Base-by-base conservation (phyloP, 2,888 invertebrate species). In the Aricia artaxerxes region DNA sequence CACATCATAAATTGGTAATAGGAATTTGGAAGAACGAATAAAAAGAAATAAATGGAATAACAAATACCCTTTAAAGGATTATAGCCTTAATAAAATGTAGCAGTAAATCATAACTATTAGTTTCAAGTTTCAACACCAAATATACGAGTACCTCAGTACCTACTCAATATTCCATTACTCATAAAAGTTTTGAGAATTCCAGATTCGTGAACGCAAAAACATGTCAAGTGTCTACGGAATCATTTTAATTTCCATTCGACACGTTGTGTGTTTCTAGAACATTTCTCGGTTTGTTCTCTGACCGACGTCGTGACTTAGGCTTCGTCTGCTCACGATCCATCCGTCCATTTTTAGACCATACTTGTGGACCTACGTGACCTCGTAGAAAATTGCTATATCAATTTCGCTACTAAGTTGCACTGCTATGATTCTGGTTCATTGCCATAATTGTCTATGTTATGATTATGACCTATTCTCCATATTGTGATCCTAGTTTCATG, bases 161-260 rank as follows among this genome's bases (percentile, higher is more conserved):
- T 57, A 57, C 16, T 16, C 16, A 57, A 4, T 16, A 57, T 57
- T 57, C 57, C 13, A 16, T 16, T 57, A 57, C 13, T 57, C 57
- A 57, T 57, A 57, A 57, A 57, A 5, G 4, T 57, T 16, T 16
- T 16, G 57, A 16, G 57, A 57, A 57, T 57, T 16, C 16, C 57
- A 57, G 57, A 4, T 64, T 64, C 31, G 64, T 64, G 64, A 64
- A 64, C 31, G 31, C 11, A 11, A 64, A 90, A 72, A 61, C 16
- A 76, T 80, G 11, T 64, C 40, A 24, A 31, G 31, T 44, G 60
- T 60, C 49, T 35, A 4, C 78, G 38, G 38, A 40, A 72, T 31
- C 24, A 64, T 64, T 31, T 64, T 64, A 64, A 64, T 64, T 64
- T 64, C 64, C 64, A 64, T 64, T 64, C 64, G 31, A 64, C 64